Base-by-base conservation (phyloP, 2,888 invertebrate genomes). In the Platerodrilus igneus region DNA sequence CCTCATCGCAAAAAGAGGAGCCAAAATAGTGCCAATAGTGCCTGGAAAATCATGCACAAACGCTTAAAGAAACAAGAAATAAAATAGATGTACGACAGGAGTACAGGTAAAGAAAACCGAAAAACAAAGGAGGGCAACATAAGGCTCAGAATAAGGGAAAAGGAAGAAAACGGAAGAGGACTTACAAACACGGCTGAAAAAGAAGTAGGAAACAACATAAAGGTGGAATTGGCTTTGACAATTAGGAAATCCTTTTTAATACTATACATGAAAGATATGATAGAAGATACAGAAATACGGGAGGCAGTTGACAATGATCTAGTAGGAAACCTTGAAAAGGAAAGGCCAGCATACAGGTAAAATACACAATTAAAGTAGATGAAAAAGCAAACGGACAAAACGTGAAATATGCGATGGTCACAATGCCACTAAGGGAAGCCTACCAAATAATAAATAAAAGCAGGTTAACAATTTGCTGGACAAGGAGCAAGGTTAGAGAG, bases 341-440 rank as follows among this genome's bases (percentile, higher is more conserved):
- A 26, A 2, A 14, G 5, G 15, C 14, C 3, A 3, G 15, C 15
- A 14, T 4, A 7, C 26, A 26, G 15, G 26, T 15, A 8, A 26
- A 26, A 14, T 26, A n/a, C n/a, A 26, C 13, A 7, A 26, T 26
- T 7, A 26, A 26, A 14, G 15, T 26, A 15, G 4, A 14, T 8
- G 6, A n/a, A n/a, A 25, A 25, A 14, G 13, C 13, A 2, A 25
- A 25, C 6, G 14, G 8, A 6, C 25, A 25, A 5, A 25, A 13
- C 13, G 10, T 25, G 13, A 13, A 13, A 13, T 25, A 25, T 13
- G 25, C 25, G 8, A 6, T 25, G 27, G 27, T 16, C 27, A 27
- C 9, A 16, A 27, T 9, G 27, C 27, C 15, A 27, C 9, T n/a
- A n/a, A n/a, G n/a, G n/a, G n/a, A n/a, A n/a, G n/a, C n/a, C n/a